Conservation (phyloP, 1,140 invertebrate species). For the Solenopsis fugax region DNA sequence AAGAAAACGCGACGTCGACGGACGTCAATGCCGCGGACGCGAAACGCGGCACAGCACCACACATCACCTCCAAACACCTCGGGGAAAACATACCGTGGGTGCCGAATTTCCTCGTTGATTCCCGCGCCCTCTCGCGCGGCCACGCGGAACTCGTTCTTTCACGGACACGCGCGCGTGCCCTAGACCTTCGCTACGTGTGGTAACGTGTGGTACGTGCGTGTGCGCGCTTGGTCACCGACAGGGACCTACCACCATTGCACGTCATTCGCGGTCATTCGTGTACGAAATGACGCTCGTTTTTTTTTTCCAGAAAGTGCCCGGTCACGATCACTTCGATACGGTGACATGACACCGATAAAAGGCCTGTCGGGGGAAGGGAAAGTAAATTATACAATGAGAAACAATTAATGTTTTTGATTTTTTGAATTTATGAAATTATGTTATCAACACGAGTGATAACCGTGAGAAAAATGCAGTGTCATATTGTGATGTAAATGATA, state of each 20-base stretch:
- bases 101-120: not conserved
- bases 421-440: not conserved
- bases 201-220: too few species aligned
- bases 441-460: not conserved
- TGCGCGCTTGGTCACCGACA: too few species aligned
- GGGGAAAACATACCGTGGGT: conserved; percentile 21
- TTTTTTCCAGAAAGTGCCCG: too few species aligned
- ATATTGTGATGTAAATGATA: not conserved
- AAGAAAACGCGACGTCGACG: conserved; percentile 5
- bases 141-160: not conserved
- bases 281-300: too few species aligned
- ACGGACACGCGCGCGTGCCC: not conserved
- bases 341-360: too few species aligned
- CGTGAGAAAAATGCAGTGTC: not conserved
- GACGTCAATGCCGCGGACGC: conserved; percentile 12
- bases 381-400: too few species aligned
- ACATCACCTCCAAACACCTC: not conserved
- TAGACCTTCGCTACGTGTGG: not conserved
- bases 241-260: too few species aligned
- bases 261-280: too few species aligned
- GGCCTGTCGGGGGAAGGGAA: too few species aligned
- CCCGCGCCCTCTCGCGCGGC: not conserved
- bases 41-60: not conserved
- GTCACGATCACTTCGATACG: too few species aligned
- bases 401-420: not conserved